phyloP scores from a whole-genome alignment of 30 jellyfish, hydroid and myxozoan genomes.

The Chironex yamaguchii region DNA sequence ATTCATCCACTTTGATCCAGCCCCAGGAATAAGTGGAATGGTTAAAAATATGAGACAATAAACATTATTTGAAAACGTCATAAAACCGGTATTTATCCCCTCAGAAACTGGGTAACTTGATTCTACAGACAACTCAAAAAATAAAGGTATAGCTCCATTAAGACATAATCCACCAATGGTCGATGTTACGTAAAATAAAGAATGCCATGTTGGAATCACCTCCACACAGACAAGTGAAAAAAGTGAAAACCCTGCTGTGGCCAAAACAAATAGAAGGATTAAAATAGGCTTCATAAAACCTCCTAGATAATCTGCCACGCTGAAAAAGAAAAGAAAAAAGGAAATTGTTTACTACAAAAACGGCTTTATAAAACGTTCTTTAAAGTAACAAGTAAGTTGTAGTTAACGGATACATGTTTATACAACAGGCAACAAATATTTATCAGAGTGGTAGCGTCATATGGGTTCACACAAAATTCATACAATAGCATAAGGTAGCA shows the following conservation, averaged over 20 bases:
- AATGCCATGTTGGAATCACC: slow-evolving; percentile 82
- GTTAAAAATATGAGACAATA: slow-evolving; percentile 91
- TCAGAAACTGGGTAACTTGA: slow-evolving; percentile 99
- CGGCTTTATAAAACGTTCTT: no score
- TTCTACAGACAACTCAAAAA: slow-evolving; percentile 97
- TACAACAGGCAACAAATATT: no score
- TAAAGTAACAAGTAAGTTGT: no score
- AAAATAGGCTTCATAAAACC: slow-evolving; percentile 88
- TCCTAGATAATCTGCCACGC: slow-evolving; percentile 96
- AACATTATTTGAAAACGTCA: slow-evolving; percentile 96
- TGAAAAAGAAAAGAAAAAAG: slow-evolving; percentile 10
- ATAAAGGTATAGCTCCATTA: slow-evolving; percentile 97
- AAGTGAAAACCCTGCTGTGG: slow-evolving; percentile 86
- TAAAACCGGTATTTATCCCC: slow-evolving; percentile 97
- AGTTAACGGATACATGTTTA: no score
- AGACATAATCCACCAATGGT: slow-evolving; percentile 93
- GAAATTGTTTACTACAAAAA: not conserved
- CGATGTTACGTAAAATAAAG: slow-evolving; percentile 82
- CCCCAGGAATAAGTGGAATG: slow-evolving; percentile 91
- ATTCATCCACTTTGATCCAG: slow-evolving; percentile 96
- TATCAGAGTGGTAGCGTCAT: no score
- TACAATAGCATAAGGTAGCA: no score
- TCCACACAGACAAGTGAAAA: slow-evolving; percentile 85
- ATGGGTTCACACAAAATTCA: no score
- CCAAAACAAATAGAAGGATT: slow-evolving; percentile 76